Base-by-base conservation (phyloP, 2,113 vertebrate species). In the Trichomycterus rosablanca region DNA sequence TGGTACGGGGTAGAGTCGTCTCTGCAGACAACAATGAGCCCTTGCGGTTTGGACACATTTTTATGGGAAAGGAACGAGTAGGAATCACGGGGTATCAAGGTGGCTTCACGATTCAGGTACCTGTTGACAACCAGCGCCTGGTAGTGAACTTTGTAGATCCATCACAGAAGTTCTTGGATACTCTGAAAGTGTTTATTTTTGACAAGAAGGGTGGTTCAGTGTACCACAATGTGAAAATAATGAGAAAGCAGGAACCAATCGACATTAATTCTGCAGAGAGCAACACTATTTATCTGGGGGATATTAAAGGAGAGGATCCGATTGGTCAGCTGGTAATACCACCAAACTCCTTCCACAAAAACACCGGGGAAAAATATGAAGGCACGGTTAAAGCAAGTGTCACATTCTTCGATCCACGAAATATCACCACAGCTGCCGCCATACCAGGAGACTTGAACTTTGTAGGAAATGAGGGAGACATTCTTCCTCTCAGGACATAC, bases 361-460 rank as follows among this genome's bases (percentile, higher is more conserved):
- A 85, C 0, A 85, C 83, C 0, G 95, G 96, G 5, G 86, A 89
- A 23, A 75, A 85, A 1, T 97, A 97, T 2, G 60, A 75, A 1
- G 93, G 95, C 46, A 87, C 83, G 0, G 94, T 98, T 23, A 88
- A 91, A 67, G 95, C 94, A 66, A 94, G 91, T 0, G 85, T 98
- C 60, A 98, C 96, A 10, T 95, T 97, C 43, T 84, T 98, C 54
- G 96, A 98, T 59, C 95, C 96, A 1, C 82, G 96, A 52, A 93
- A 97, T 56, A 68, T 96, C 67, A 80, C 80, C 0, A 91, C 87
- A 0, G 93, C 89, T 0, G 56, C 83, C 0, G 84, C 92, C 0
- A 84, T 94, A 12, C 91, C 96, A 28, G 97, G 92, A 0, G 96
- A 98, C 78, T 89, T 98, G 59, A 94, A 89, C 73, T 98, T 92